Evolutionary conservation across 2,113 vertebrate genomes (phyloP).

Genomic region (Microcebus tavaratra): DNA sequence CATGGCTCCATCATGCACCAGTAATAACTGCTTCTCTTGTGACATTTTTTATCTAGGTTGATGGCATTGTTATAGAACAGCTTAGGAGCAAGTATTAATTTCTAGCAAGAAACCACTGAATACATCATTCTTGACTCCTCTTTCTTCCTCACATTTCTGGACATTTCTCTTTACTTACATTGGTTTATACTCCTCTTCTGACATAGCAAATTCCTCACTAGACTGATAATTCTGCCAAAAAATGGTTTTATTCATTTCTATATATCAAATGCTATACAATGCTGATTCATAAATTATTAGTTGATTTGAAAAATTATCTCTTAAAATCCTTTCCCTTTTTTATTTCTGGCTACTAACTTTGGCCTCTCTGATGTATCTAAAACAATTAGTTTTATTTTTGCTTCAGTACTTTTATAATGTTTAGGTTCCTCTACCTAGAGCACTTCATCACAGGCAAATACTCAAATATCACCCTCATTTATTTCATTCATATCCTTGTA

Average conservation of each 20-base stretch:
- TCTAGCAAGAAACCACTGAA: not conserved
- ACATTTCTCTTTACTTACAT: not conserved
- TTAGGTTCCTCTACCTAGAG: not conserved
- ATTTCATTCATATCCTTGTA: not conserved
- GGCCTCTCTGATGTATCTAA: not conserved
- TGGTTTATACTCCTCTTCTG: not conserved
- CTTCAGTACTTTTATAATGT: not conserved
- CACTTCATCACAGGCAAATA: not conserved
- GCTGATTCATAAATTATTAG: not conserved
- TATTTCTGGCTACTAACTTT: not conserved
- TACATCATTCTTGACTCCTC: not conserved
- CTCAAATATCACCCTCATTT: not conserved
- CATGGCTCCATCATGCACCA: not conserved
- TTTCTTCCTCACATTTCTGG: not conserved
- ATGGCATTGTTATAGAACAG: not conserved
- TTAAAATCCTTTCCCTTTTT: not conserved
- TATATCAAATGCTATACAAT: not conserved
- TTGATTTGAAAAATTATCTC: not conserved
- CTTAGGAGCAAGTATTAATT: not conserved
- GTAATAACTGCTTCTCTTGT: not conserved
- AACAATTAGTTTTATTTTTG: not conserved
- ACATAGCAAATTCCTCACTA: not conserved
- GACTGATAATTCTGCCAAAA: no score
- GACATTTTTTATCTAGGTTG: not conserved
- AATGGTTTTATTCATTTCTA: not conserved